phyloP scores from a whole-genome alignment of 1,140 invertebrate species.

The Bicyclus anynana region DNA sequence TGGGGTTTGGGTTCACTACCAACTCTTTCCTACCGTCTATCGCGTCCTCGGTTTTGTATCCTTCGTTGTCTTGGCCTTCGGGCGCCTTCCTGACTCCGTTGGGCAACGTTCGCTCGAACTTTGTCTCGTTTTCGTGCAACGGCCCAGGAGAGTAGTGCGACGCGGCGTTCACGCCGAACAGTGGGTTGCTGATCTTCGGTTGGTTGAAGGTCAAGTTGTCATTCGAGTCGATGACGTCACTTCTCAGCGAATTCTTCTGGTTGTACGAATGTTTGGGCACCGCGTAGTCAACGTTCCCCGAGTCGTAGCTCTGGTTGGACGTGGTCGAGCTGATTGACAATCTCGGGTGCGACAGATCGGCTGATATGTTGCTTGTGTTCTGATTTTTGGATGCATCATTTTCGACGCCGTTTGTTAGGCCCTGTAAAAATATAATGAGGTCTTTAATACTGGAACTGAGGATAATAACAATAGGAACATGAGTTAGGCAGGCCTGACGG shows the following conservation, averaged over 20 bases:
- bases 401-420: constrained; percentile 73
- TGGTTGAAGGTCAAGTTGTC: constrained; percentile 40
- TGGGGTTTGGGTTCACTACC: constrained; percentile 55
- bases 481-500: too few relatives aligned
- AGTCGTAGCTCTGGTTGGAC: constrained; percentile 68
- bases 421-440: constrained; percentile 45
- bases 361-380: constrained; percentile 71
- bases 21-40: constrained; percentile 77
- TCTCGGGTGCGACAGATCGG: constrained; percentile 58
- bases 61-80: constrained; percentile 88
- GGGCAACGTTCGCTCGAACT: constrained; percentile 50
- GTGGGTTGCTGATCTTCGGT: constrained; percentile 65
- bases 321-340: constrained; percentile 63
- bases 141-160: constrained; percentile 66
- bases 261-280: constrained; percentile 61
- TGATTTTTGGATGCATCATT: too few relatives aligned
- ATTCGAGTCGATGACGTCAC: constrained; percentile 44
- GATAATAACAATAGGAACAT: too few relatives aligned
- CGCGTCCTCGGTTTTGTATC: constrained; percentile 79
- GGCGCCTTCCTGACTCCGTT: constrained; percentile 81
- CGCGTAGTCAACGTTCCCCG: constrained; percentile 59
- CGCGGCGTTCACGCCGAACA: constrained; percentile 73
- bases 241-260: constrained; percentile 32
- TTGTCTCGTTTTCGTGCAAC: constrained; percentile 36
- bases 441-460: background rate